These are phyloP conservation scores for Balanococcus diminutus DNA, from an alignment of 2,888 invertebrate genomes.

Conservation along the genomic window DNA sequence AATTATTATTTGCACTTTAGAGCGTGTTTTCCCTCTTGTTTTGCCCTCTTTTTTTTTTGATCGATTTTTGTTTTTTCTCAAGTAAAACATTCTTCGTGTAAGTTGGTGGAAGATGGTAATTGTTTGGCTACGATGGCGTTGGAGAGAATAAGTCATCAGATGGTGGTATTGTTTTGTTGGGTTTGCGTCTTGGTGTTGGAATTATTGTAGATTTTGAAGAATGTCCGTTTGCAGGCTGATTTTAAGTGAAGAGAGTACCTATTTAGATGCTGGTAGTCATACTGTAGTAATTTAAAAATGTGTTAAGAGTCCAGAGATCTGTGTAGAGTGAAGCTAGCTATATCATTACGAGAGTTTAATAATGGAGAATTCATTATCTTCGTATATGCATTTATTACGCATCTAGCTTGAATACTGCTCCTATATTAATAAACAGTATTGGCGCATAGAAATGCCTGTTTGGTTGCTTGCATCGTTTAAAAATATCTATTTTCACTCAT, in stretches of 20 bases:
- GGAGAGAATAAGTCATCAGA: background rate
- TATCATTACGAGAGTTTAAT: too few relatives aligned
- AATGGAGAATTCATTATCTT: too few relatives aligned
- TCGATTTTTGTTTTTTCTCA: background rate
- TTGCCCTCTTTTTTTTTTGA: background rate
- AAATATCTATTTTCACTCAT: background rate
- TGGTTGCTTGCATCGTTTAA: background rate
- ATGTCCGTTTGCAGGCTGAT: too few relatives aligned
- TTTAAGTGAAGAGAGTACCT: too few relatives aligned
- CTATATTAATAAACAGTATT: background rate
- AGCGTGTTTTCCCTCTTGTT: background rate
- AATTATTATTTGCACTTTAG: constrained; percentile 34
- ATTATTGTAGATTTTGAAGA: too few relatives aligned
- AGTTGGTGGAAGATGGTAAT: background rate
- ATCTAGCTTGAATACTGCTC: background rate
- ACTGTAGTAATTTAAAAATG: too few relatives aligned
- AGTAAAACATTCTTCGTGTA: constrained; percentile 34
- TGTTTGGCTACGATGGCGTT: background rate
- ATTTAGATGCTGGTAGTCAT: too few relatives aligned
- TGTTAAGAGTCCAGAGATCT: too few relatives aligned
- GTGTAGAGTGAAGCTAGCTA: too few relatives aligned
- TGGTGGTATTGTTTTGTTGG: too few relatives aligned
- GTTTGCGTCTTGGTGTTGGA: too few relatives aligned
- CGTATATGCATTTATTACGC: background rate
- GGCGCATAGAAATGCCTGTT: background rate